Conservation (phyloP, 2,113 vertebrate species). For the Falcunculus frontatus region DNA sequence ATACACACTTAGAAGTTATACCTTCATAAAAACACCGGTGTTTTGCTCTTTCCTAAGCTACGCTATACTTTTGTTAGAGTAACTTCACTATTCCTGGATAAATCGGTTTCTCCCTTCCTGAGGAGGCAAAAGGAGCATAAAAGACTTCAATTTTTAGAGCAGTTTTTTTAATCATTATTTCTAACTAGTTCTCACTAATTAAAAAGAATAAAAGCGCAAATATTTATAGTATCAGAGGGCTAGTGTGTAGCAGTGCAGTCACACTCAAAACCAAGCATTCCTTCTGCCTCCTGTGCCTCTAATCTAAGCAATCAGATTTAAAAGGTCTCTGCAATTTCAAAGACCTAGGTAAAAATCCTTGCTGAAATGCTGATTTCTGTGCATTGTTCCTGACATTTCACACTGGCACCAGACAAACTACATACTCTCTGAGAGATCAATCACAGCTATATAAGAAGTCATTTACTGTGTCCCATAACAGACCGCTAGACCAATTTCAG, state of each 20-base stretch:
- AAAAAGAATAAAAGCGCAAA: not conserved
- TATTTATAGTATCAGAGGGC: not conserved
- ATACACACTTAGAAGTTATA: not conserved
- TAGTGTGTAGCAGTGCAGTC: not conserved
- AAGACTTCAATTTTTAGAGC: not conserved
- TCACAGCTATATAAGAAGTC: not conserved
- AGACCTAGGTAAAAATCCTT: not conserved
- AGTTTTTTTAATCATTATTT: not conserved
- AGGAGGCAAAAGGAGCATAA: not conserved
- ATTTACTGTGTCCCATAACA: not conserved
- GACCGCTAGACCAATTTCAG: not conserved
- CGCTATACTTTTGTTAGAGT: not conserved
- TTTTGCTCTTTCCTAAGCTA: not conserved
- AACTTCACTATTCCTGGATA: not conserved
- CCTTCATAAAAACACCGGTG: not conserved
- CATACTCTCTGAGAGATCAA: not conserved
- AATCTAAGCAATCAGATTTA: not conserved
- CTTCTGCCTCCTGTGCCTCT: not conserved
- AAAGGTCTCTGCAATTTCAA: not conserved
- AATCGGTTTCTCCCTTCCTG: not conserved
- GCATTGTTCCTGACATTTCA: not conserved
- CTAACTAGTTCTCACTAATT: not conserved
- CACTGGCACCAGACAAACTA: not conserved
- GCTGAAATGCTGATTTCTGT: not conserved
- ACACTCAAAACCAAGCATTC: not conserved